Percentiles rank a stretch among this genome's conserved stretches.
Evolutionary conservation across 2,888 invertebrate genomes (phyloP).

Genomic region (Buathra laborator): DNA sequence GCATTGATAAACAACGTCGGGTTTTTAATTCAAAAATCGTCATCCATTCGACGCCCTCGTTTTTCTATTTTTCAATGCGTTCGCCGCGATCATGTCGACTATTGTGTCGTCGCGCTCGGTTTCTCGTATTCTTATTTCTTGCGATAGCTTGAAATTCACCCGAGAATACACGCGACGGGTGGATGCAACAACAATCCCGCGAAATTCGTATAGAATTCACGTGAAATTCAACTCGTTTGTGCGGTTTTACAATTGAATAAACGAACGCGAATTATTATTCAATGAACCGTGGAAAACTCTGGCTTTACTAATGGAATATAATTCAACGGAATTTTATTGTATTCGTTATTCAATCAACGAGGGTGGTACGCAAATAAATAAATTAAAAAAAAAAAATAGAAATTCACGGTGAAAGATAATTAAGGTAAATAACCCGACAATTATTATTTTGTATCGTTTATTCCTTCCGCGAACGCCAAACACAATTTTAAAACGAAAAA

Average conservation of each 20-base stretch:
- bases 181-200: not conserved
- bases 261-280: constrained; percentile 6
- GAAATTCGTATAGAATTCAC: not conserved
- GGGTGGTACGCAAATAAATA: not conserved
- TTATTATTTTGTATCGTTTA: too few species aligned
- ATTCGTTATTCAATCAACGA: not conserved
- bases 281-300: not conserved
- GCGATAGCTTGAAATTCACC: not conserved
- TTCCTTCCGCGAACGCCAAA: too few species aligned
- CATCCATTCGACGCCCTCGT: not conserved
- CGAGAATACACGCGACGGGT: not conserved
- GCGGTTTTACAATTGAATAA: not conserved
- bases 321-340: not conserved
- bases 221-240: not conserved
- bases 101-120: not conserved
- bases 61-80: constrained; percentile 16
- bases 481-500: too few species aligned
- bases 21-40: not conserved
- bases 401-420: not conserved
- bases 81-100: not conserved
- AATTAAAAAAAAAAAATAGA: not conserved
- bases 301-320: not conserved
- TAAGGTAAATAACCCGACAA: too few species aligned
- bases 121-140: not conserved
- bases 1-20: not conserved